Percentiles rank a stretch among this genome's conserved stretches.
Conservation (phyloP, 2,113 vertebrate genomes). For the Daboia siamensis region DNA sequence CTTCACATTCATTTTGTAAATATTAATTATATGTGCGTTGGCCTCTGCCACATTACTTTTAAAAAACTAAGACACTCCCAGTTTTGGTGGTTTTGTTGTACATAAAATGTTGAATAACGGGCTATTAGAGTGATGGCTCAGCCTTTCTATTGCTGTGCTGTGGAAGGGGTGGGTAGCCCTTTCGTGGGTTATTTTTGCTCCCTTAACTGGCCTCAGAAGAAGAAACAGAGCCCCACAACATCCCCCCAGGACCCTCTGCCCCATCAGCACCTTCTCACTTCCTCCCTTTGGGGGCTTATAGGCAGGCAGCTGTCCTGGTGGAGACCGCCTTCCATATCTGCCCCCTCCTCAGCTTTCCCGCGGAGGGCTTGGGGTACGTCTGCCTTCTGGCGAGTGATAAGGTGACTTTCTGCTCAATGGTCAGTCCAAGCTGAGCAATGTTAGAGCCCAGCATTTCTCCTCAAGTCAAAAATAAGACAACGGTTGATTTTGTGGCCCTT, state of each 20-base stretch:
- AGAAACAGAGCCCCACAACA: background rate
- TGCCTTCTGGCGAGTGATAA: background rate
- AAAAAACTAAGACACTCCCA: background rate
- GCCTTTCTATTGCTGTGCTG: background rate
- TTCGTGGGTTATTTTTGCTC: background rate
- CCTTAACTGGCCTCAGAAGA: background rate
- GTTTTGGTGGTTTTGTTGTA: background rate
- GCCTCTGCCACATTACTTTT: background rate
- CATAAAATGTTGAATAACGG: background rate
- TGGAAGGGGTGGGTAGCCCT: background rate
- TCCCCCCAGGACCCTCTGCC: background rate
- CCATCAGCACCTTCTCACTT: background rate
- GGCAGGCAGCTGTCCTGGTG: background rate
- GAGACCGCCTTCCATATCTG: background rate
- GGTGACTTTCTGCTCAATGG: background rate
- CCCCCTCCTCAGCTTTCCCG: background rate
- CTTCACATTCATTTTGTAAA: background rate
- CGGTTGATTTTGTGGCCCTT: background rate
- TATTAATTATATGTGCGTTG: background rate
- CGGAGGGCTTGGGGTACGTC: background rate
- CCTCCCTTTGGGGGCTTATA: background rate
- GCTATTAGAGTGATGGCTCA: background rate
- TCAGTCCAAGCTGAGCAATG: too few relatives aligned
- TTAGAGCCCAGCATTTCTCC: background rate
- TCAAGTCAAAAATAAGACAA: background rate